A percentile compares a stretch with the other conserved stretches of the same genome.
These are phyloP conservation scores for Takifugu rubripes DNA, from an alignment of 2,797 vertebrate genomes.

Conservation along the genomic window DNA sequence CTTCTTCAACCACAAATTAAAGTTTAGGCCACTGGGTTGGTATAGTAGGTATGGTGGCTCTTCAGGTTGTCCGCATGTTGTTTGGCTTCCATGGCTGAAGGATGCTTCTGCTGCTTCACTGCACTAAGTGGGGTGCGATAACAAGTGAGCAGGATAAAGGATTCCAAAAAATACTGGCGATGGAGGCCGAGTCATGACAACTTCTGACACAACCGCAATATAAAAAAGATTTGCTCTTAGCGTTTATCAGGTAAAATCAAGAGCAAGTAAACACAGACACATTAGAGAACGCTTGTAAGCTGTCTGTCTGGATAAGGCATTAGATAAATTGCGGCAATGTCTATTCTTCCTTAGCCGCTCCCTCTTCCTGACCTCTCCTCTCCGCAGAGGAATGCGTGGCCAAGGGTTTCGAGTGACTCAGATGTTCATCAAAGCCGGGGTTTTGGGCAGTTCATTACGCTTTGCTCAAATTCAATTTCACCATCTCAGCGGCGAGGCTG, in stretches of 20 bases:
- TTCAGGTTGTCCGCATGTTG: constrained; percentile 36
- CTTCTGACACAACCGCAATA: not conserved
- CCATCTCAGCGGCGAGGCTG: constrained; percentile 17
- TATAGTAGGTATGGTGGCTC: constrained; percentile 12
- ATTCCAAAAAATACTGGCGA: constrained; percentile 22
- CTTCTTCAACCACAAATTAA: constrained; percentile 39
- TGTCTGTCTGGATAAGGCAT: constrained; percentile 59
- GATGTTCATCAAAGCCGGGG: constrained; percentile 32
- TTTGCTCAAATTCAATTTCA: constrained; percentile 21
- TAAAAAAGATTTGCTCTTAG: no score
- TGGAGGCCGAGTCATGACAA: not conserved
- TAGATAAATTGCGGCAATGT: constrained; percentile 45
- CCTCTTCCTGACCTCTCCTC: constrained; percentile 41
- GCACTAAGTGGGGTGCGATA: constrained; percentile 30
- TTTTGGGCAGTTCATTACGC: constrained; percentile 23
- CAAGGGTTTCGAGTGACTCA: constrained; percentile 43
- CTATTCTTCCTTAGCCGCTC: constrained; percentile 36
- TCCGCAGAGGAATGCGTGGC: constrained; percentile 55
- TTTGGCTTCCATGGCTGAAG: constrained; percentile 24
- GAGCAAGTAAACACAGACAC: constrained; percentile 40
- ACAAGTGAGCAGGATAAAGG: constrained; percentile 12
- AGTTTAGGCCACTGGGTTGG: not conserved
- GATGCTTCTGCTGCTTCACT: constrained; percentile 27
- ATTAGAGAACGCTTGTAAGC: constrained; percentile 37
- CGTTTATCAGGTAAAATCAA: constrained; percentile 6